Conservation (phyloP, 2,888 invertebrate species). For the Seira ritae region DNA sequence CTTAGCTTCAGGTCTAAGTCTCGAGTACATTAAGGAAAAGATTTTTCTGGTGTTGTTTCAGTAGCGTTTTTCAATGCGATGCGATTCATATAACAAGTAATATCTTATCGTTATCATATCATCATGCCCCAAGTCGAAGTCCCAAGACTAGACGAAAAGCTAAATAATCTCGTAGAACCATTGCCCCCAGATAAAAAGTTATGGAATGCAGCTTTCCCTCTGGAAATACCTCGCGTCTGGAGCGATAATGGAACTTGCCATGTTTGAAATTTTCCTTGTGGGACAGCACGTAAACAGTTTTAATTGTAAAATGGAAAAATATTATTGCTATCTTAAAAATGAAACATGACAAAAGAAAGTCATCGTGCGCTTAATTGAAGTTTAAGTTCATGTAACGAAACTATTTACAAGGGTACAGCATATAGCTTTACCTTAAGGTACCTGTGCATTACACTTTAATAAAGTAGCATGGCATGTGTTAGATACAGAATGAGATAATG, state of each 20-base stretch:
- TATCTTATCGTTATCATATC: neutral
- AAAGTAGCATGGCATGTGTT: constrained; percentile 53
- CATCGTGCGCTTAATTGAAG: neutral
- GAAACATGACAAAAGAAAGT: neutral
- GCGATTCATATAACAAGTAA: neutral
- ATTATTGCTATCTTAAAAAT: too few species aligned
- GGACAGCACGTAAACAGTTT: too few species aligned
- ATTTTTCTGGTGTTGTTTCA: too few species aligned
- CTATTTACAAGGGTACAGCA: too few species aligned
- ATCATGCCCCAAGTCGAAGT: neutral
- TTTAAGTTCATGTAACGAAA: neutral
- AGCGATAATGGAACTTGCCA: constrained; percentile 13
- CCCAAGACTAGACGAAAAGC: too few species aligned
- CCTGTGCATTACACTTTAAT: neutral
- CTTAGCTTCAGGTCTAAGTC: neutral
- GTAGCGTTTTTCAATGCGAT: neutral
- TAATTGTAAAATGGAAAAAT: neutral
- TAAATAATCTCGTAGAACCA: too few species aligned
- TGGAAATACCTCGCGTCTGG: constrained; percentile 9
- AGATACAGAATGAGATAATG: constrained; percentile 47
- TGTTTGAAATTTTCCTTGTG: too few species aligned
- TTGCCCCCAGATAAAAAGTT: too few species aligned
- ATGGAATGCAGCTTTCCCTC: constrained; percentile 12
- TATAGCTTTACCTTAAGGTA: neutral
- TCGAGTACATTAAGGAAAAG: too few species aligned